Conservation (phyloP, 1,140 invertebrate genomes). For the Thaumatotibia leucotreta region DNA sequence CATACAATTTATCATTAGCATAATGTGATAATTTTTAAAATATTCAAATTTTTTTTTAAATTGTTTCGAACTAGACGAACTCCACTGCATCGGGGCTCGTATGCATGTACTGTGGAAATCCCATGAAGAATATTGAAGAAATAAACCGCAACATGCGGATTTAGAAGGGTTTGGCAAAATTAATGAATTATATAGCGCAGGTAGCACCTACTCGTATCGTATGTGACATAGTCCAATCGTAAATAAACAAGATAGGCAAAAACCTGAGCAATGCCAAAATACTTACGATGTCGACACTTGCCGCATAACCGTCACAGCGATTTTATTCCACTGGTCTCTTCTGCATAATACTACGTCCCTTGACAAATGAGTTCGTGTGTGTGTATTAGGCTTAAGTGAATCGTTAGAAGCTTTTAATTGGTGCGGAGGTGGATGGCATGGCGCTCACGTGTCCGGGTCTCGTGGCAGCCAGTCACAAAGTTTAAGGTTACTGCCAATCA, state of each 20-base stretch:
- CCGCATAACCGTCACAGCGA: too few relatives aligned
- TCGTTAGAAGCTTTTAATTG: conserved; percentile 13
- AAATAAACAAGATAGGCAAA: too few relatives aligned
- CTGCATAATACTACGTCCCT: neutral
- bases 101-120: neutral
- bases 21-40: too few relatives aligned
- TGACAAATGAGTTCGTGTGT: neutral
- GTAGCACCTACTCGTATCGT: neutral
- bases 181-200: neutral
- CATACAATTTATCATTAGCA: too few relatives aligned
- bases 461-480: conserved; percentile 27
- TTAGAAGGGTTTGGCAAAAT: neutral
- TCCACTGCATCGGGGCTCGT: too few relatives aligned
- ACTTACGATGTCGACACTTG: too few relatives aligned
- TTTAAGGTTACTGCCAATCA: conserved; percentile 28
- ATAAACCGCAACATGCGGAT: neutral
- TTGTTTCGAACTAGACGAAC: too few relatives aligned
- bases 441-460: conserved; percentile 27
- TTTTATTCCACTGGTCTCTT: neutral
- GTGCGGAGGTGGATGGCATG: conserved; percentile 2
- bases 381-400: neutral
- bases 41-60: too few relatives aligned
- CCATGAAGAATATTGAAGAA: neutral
- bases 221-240: neutral
- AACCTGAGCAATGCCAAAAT: too few relatives aligned